Evolutionary conservation across 2,888 invertebrate genomes (phyloP).

Genomic region (Bimastos eiseni): DNA sequence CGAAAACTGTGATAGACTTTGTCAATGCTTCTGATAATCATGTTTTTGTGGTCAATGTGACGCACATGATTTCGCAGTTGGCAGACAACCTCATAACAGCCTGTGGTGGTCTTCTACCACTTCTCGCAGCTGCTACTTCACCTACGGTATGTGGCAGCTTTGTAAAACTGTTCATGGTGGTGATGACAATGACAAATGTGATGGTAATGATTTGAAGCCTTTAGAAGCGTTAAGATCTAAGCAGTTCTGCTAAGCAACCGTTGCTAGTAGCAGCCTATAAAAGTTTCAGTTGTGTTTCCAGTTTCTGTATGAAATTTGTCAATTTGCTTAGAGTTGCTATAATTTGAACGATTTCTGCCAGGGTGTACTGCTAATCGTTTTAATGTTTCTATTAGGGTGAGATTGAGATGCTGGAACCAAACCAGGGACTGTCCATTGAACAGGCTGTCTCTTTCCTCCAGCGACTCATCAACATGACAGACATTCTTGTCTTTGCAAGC

Average conservation of each 20-base stretch:
- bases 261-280: not conserved
- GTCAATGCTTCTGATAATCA: slow-evolving; percentile 98
- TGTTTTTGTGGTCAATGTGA: slow-evolving; percentile 98
- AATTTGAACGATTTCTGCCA: not conserved
- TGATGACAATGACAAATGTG: not conserved
- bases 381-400: slow-evolving; percentile 75
- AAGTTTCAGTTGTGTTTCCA: not conserved
- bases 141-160: slow-evolving; percentile 77
- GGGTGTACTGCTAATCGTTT: not conserved
- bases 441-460: slow-evolving; percentile 97
- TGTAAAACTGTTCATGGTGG: not conserved
- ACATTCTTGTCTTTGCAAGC: slow-evolving; percentile 96
- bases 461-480: slow-evolving; percentile 95
- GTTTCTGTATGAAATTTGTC: not conserved
- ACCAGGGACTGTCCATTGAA: slow-evolving; percentile 97
- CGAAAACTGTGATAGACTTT: slow-evolving; percentile 94
- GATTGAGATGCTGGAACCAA: slow-evolving; percentile 95
- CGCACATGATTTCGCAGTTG: slow-evolving; percentile 96
- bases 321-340: not conserved
- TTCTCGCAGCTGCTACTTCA: slow-evolving; percentile 95
- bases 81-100: slow-evolving; percentile 98
- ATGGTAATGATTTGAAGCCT: not conserved
- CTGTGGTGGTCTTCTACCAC: slow-evolving; percentile 91
- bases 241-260: not conserved
- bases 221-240: not conserved